Base-by-base conservation (phyloP, 2,113 vertebrate species). In the Mionectes macconnelli region DNA sequence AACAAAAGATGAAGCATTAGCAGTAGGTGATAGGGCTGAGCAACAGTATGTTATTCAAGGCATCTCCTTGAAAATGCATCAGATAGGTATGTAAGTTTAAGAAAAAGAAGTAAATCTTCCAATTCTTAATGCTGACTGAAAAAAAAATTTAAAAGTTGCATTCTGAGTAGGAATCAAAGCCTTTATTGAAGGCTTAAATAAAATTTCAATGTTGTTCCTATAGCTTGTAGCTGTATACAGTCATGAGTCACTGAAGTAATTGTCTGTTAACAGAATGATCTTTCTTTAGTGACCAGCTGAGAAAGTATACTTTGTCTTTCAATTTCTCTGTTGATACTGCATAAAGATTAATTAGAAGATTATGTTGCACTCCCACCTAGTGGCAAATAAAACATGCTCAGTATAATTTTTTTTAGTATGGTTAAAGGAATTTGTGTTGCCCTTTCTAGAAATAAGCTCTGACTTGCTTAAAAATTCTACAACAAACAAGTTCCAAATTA, bases 281-380 rank as follows among this genome's bases (percentile, higher is more conserved):
- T 56, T 60, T 84, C 50, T 91, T 56, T n/a, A 60, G 52, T 64
- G 42, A 68, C 25, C 53, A 50, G 53, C 67, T 57, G 67, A 66
- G 80, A 83, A 90, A 88, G 81, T n/a, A 24, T 6, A 49, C 33
- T 62, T 80, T 76, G 19, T 67, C 39, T 78, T 87, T 28, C n/a
- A 39, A 33, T 15, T 50, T 57, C 76, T 87, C 24, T 73, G 3
- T 63, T 8, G n/a, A 12, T 27, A 14, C 23, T 3, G 16, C 22
- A 52, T 22, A n/a, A 77, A 68, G 67, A 92, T 92, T 93, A 84
- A 49, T 60, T 74, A 31, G 59, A 96, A 82, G 37, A 90, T 63
- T 88, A 87, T 87, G 94, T 89, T 94, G 18, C 93, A 84, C 79
- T 96, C 73, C 97, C 98, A 96, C 78, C 98, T 98, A 95, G 96